Evolutionary conservation across 2,888 invertebrate species (phyloP).

Genomic region (Stenolophus ochropezus): DNA sequence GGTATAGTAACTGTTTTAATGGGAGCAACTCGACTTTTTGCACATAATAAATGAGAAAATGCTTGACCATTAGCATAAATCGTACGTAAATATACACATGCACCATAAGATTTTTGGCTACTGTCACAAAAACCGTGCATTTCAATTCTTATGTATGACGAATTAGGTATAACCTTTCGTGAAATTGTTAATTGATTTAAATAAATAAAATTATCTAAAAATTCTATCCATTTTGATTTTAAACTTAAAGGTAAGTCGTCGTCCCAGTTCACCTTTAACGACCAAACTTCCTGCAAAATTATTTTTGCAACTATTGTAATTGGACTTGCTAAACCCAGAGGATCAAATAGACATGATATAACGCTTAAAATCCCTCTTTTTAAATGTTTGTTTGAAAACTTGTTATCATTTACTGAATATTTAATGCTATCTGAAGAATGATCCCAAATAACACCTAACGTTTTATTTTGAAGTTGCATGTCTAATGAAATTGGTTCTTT

Average conservation of each 20-base stretch:
- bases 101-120: neutral
- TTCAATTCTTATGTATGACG: neutral
- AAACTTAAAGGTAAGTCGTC: neutral
- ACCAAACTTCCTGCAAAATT: conserved; percentile 2
- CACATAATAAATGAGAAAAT: neutral
- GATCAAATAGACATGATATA: neutral
- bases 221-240: neutral
- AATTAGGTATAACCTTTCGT: neutral
- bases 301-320: neutral
- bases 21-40: neutral
- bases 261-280: neutral
- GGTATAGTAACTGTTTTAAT: conserved; percentile 1
- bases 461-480: neutral
- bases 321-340: neutral
- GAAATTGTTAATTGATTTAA: neutral
- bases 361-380: too few species aligned
- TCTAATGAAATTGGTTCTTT: neutral
- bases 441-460: neutral
- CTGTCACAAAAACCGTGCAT: neutral
- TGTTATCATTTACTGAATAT: neutral
- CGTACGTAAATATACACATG: neutral
- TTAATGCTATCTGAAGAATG: neutral
- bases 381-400: too few species aligned
- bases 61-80: neutral
- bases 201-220: neutral